Conservation (phyloP, 2,888 invertebrate species). For the Mantis religiosa region DNA sequence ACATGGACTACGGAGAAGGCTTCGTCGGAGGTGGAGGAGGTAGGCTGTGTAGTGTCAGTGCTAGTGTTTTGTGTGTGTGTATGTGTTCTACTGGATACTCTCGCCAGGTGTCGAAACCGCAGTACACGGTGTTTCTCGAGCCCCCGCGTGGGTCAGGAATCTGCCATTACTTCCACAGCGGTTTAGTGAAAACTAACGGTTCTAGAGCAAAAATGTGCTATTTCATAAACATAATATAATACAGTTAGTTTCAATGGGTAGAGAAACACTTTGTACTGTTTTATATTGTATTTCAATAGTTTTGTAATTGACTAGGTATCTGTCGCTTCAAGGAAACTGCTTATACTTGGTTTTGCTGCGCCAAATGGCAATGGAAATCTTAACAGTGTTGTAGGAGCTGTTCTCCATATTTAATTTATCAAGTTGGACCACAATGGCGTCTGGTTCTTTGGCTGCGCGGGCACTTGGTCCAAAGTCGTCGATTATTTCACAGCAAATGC, state of each 20-base stretch:
- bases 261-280: not conserved
- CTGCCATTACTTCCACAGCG: not conserved
- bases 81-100: not conserved
- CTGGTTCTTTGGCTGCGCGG: not conserved
- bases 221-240: not conserved
- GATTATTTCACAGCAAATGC: not conserved
- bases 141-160: not conserved
- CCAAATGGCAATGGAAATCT: not conserved
- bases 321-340: not conserved
- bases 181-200: not conserved
- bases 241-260: not conserved
- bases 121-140: not conserved
- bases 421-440: not conserved
- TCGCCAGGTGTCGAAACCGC: not conserved
- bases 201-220: not conserved
- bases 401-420: not conserved
- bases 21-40: constrained; percentile 2
- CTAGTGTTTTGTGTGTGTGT: not conserved
- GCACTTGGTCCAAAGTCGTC: not conserved
- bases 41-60: not conserved
- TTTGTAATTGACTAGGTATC: not conserved
- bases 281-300: not conserved
- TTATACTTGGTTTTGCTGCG: not conserved
- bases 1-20: constrained; percentile 13
- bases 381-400: not conserved